Percentiles rank a stretch among this genome's conserved stretches.
Evolutionary conservation across 2,888 invertebrate genomes (phyloP).

Genomic region (Andrena trimmerana): DNA sequence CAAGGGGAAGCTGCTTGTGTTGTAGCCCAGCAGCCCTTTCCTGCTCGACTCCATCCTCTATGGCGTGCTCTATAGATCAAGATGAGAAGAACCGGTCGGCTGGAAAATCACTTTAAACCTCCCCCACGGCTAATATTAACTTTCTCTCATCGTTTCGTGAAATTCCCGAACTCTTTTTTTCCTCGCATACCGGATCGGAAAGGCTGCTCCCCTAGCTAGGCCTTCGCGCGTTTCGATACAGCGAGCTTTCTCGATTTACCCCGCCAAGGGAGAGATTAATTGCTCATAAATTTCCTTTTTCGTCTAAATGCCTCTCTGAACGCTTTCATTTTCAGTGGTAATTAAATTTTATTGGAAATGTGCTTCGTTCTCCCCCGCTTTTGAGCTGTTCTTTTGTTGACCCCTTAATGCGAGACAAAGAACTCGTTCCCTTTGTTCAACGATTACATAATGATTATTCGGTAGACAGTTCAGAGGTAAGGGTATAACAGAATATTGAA

Average conservation of each 20-base stretch:
- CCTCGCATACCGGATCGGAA: constrained; percentile 44
- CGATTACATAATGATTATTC: not conserved
- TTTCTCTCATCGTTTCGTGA: constrained; percentile 72
- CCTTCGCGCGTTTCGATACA: constrained; percentile 28
- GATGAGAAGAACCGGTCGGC: constrained; percentile 74
- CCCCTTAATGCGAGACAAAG: constrained; percentile 12
- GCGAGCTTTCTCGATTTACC: constrained; percentile 40
- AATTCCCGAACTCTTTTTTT: constrained; percentile 69
- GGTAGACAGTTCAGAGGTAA: not conserved
- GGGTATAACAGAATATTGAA: not conserved
- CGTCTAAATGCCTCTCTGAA: constrained; percentile 10
- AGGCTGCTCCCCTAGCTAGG: constrained; percentile 36
- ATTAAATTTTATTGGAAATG: constrained; percentile 27
- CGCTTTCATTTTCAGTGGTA: constrained; percentile 9
- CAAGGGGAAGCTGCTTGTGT: constrained; percentile 43
- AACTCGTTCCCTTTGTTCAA: not conserved
- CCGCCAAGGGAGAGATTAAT: constrained; percentile 28
- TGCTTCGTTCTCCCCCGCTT: not conserved
- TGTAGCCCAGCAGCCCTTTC: constrained; percentile 52
- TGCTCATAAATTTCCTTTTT: constrained; percentile 49
- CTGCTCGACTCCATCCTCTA: constrained; percentile 41
- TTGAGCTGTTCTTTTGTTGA: not conserved
- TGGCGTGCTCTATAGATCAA: constrained; percentile 62
- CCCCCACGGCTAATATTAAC: constrained; percentile 80
- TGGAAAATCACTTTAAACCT: constrained; percentile 81